Percentiles rank a stretch among this genome's conserved stretches.
These are phyloP conservation scores for Pediacus dermestoides DNA, from an alignment of 2,888 invertebrate genomes.

Conservation along the genomic window DNA sequence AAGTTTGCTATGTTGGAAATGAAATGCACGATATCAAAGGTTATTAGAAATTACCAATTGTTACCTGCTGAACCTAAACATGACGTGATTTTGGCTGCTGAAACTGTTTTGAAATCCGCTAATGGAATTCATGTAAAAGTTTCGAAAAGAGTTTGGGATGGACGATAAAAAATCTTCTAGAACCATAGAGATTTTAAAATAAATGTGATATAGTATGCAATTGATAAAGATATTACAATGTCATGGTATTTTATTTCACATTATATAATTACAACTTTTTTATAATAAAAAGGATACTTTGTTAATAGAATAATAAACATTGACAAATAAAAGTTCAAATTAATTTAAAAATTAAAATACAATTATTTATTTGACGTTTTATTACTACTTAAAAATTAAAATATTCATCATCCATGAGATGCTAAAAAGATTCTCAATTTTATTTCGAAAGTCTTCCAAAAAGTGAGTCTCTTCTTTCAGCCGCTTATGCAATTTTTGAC, in stretches of 20 bases:
- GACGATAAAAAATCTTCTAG: too few species aligned
- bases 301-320: too few species aligned
- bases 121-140: conserved; percentile 14
- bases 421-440: too few species aligned
- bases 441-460: too few species aligned
- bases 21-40: conserved; percentile 9
- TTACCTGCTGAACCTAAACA: conserved; percentile 12
- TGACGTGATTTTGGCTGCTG: conserved; percentile 8
- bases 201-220: background rate
- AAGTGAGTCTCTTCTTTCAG: too few species aligned
- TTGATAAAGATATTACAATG: background rate
- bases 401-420: too few species aligned
- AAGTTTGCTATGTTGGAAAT: conserved; percentile 14
- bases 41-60: conserved; percentile 9
- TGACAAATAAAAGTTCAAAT: too few species aligned
- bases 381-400: too few species aligned
- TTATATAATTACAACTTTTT: background rate
- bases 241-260: background rate
- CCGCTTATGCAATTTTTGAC: too few species aligned
- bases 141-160: conserved; percentile 13
- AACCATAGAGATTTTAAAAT: background rate
- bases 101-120: conserved; percentile 13
- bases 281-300: background rate
- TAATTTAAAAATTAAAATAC: too few species aligned
- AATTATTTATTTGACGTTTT: too few species aligned